Conservation (phyloP, 2,113 vertebrate genomes). For the Scortum barcoo region DNA sequence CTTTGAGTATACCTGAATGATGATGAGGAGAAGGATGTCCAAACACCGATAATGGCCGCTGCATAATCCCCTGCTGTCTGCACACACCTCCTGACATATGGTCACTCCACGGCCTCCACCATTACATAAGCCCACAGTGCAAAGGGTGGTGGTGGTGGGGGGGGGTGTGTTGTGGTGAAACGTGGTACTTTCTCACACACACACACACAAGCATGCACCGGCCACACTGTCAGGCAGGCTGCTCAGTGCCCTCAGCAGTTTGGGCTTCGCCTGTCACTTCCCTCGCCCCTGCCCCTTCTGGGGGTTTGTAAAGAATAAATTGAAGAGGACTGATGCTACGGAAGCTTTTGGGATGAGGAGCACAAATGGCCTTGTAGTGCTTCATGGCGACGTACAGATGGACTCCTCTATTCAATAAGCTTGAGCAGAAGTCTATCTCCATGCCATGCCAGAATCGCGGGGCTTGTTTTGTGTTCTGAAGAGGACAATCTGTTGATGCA, state of each 20-base stretch:
- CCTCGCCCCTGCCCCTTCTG: slow-evolving; percentile 64
- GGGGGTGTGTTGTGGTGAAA: slow-evolving; percentile 56
- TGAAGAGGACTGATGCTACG: slow-evolving; percentile 80
- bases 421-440: slow-evolving; percentile 76
- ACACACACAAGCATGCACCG: slow-evolving; percentile 34
- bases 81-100: slow-evolving; percentile 82
- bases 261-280: slow-evolving; percentile 74
- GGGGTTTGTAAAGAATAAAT: slow-evolving; percentile 90
- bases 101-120: slow-evolving; percentile 77
- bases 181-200: slow-evolving; percentile 71
- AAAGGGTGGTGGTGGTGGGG: slow-evolving; percentile 14
- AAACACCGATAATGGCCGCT: slow-evolving; percentile 75
- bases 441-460: slow-evolving; percentile 64
- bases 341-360: slow-evolving; percentile 77
- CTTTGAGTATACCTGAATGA: slow-evolving; percentile 79
- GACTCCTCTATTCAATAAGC: slow-evolving; percentile 81
- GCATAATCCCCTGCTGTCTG: slow-evolving; percentile 78
- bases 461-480: slow-evolving; percentile 77
- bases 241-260: slow-evolving; percentile 77
- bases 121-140: slow-evolving; percentile 79
- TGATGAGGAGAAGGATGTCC: slow-evolving; percentile 76
- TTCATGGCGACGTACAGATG: slow-evolving; percentile 76
- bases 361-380: slow-evolving; percentile 75
- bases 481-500: slow-evolving; percentile 76
- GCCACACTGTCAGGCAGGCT: slow-evolving; percentile 74